Conservation (phyloP, 2,888 invertebrate genomes). For the Eubasilissa splendida region DNA sequence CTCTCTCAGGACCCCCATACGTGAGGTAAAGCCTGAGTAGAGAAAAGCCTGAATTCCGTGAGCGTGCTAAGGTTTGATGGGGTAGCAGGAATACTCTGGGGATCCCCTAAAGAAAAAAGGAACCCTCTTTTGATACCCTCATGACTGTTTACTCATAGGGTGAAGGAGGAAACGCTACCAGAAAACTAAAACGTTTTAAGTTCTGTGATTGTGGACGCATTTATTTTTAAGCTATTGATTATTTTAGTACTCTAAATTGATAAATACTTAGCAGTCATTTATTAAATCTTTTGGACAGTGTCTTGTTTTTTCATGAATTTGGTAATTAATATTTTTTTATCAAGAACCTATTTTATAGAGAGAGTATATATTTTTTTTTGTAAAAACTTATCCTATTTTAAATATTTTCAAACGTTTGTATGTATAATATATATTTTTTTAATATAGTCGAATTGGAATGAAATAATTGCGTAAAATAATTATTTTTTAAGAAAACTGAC, state of each 20-base stretch:
- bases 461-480: no score
- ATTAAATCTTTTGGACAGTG: no score
- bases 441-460: no score
- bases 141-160: slow-evolving; percentile 40
- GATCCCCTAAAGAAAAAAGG: slow-evolving; percentile 21
- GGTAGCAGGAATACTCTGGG: slow-evolving; percentile 32
- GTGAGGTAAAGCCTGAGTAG: slow-evolving; percentile 39
- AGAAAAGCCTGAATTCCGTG: slow-evolving; percentile 35
- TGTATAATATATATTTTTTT: no score
- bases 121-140: slow-evolving; percentile 44
- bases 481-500: no score
- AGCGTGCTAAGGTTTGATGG: slow-evolving; percentile 32
- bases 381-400: no score
- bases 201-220: slow-evolving; percentile 5
- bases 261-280: no score
- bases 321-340: no score
- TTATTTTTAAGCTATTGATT: background rate
- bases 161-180: slow-evolving; percentile 10
- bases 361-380: no score
- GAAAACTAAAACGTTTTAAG: slow-evolving; percentile 37
- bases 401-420: no score
- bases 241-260: background rate
- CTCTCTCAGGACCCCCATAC: slow-evolving; percentile 43
- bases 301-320: no score
- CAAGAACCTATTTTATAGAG: no score